Evolutionary conservation across 2,888 invertebrate species (phyloP).

Genomic region (Germaria angustata): DNA sequence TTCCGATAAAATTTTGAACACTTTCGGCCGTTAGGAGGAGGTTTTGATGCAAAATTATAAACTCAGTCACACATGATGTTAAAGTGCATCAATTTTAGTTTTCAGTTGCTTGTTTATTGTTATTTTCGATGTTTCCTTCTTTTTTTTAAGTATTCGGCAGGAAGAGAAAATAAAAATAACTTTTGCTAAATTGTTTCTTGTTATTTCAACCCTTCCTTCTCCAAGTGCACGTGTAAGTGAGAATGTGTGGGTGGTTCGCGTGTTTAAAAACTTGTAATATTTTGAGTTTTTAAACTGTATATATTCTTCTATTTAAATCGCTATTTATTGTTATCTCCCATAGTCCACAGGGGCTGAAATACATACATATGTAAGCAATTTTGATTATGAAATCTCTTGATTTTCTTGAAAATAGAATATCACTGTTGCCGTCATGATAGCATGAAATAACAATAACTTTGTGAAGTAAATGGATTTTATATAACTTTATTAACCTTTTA

Average conservation of each 20-base stretch:
- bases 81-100: constrained; percentile 58
- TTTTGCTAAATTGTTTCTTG: constrained; percentile 62
- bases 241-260: background rate
- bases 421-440: background rate
- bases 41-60: background rate
- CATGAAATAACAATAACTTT: constrained; percentile 24
- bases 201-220: constrained; percentile 6
- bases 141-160: constrained; percentile 39
- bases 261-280: constrained; percentile 37
- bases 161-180: constrained; percentile 59
- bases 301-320: constrained; percentile 8
- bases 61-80: constrained; percentile 22
- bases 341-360: background rate
- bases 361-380: background rate
- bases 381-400: background rate
- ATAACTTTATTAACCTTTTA: constrained; percentile 3
- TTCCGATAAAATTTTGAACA: no score
- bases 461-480: constrained; percentile 6
- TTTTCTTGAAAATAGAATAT: background rate
- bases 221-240: background rate
- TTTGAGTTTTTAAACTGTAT: constrained; percentile 41
- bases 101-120: constrained; percentile 5
- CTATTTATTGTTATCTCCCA: constrained; percentile 12
- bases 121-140: constrained; percentile 3
- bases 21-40: background rate